These are phyloP conservation scores for Sebastes iracundus DNA, from an alignment of 2,797 vertebrate species.

Conservation along the genomic window DNA sequence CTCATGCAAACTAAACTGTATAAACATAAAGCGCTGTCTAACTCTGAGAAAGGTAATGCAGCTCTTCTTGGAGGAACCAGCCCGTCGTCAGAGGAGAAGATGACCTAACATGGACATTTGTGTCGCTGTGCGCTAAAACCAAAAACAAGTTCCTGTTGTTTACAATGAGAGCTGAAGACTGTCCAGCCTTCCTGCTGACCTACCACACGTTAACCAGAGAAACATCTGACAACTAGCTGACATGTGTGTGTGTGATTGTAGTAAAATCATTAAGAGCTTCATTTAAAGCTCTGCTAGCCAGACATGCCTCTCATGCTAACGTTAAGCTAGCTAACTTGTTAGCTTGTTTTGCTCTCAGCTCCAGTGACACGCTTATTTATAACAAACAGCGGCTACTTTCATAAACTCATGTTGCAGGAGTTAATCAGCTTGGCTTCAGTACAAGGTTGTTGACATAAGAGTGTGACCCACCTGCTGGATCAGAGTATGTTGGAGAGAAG, in stretches of 20 bases:
- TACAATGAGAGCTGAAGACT: background rate
- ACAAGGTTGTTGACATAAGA: background rate
- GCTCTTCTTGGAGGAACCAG: background rate
- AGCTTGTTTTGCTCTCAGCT: slow-evolving; percentile 43
- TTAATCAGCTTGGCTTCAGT: background rate
- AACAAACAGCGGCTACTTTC: background rate
- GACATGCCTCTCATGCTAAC: slow-evolving; percentile 31
- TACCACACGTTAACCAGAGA: rapidly evolving
- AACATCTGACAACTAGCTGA: rapidly evolving
- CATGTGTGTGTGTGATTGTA: background rate
- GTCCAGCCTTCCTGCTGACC: rapidly evolving
- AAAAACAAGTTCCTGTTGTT: slow-evolving; percentile 17
- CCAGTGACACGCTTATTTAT: background rate
- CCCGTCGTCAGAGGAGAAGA: background rate
- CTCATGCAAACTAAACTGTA: background rate
- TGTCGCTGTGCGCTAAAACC: slow-evolving; percentile 19
- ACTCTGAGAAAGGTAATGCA: rapidly evolving
- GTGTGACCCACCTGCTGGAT: slow-evolving; percentile 71
- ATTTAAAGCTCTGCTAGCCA: background rate
- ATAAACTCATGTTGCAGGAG: background rate
- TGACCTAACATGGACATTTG: slow-evolving; percentile 61
- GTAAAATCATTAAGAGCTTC: background rate
- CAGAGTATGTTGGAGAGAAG: slow-evolving; percentile 43
- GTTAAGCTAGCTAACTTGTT: slow-evolving; percentile 41
- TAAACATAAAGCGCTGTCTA: rapidly evolving